Percentiles rank a stretch among this genome's conserved stretches.
Conservation (phyloP, 2,113 vertebrate species). For the Hipposideros armiger region DNA sequence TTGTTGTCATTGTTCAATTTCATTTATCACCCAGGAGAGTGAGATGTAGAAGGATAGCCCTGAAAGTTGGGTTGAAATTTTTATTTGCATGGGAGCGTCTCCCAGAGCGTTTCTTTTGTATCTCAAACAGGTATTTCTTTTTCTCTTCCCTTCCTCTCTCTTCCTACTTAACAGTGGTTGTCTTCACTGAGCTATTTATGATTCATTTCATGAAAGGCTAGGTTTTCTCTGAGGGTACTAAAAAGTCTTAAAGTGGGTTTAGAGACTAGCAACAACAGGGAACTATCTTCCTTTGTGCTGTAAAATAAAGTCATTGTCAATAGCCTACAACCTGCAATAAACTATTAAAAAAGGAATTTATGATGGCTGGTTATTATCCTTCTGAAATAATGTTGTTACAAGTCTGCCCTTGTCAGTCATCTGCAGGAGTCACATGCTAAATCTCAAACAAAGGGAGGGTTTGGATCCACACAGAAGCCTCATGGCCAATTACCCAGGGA, state of each 20-base stretch:
- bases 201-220: conserved; percentile 85
- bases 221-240: conserved; percentile 86
- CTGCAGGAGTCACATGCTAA: conserved; percentile 64
- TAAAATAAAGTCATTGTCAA: conserved; percentile 88
- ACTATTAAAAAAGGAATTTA: conserved; percentile 90
- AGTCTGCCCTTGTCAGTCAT: conserved; percentile 85
- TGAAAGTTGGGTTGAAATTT: background rate
- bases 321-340: conserved; percentile 89
- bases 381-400: conserved; percentile 89
- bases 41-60: background rate
- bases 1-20: background rate
- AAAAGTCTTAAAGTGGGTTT: conserved; percentile 86
- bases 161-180: conserved; percentile 77
- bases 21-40: background rate
- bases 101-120: background rate
- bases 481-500: conserved; percentile 67
- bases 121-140: conserved; percentile 52
- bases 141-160: conserved; percentile 67
- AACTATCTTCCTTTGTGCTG: conserved; percentile 83
- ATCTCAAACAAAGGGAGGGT: conserved; percentile 84
- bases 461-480: background rate
- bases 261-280: conserved; percentile 80
- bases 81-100: background rate
- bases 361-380: conserved; percentile 86
- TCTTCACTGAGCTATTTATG: conserved; percentile 86